These are phyloP conservation scores for Coranthus polyacanthus DNA, from an alignment of 2,797 vertebrate species.

Conservation along the genomic window DNA sequence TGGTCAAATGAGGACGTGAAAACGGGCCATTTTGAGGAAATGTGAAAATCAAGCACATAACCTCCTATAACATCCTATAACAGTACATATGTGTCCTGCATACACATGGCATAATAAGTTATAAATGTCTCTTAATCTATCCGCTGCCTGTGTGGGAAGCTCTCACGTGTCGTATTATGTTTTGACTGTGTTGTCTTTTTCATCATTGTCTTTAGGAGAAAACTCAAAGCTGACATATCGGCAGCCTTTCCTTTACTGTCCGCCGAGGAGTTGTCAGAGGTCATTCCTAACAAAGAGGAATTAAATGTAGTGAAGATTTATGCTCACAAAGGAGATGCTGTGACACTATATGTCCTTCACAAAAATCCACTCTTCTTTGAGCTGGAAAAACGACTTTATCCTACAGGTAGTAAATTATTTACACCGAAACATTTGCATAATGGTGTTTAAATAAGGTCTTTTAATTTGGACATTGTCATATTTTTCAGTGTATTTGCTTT, in stretches of 20 bases:
- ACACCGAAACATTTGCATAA: neutral
- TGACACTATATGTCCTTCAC: slow-evolving; percentile 89
- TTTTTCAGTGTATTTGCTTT: slow-evolving; percentile 91
- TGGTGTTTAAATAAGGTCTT: neutral
- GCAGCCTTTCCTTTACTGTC: slow-evolving; percentile 88
- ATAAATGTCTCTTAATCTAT: no score
- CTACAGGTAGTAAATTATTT: slow-evolving; percentile 88
- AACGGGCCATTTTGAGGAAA: no score
- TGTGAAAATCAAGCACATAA: no score
- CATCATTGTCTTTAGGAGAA: slow-evolving; percentile 85
- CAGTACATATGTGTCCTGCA: no score
- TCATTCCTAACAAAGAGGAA: slow-evolving; percentile 94
- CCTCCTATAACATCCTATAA: no score
- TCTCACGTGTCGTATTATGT: no score
- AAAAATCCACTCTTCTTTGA: slow-evolving; percentile 96
- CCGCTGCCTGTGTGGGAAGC: no score
- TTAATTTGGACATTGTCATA: neutral
- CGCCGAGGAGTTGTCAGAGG: slow-evolving; percentile 85
- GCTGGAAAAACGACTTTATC: slow-evolving; percentile 90
- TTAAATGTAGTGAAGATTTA: slow-evolving; percentile 92
- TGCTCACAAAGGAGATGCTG: slow-evolving; percentile 90
- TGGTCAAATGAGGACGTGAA: no score
- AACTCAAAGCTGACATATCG: slow-evolving; percentile 89
- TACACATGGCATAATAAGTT: no score
- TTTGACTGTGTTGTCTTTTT: neutral